Evolutionary conservation across 2,888 invertebrate species (phyloP).

Genomic region (Chrysotoxum bicinctum): DNA sequence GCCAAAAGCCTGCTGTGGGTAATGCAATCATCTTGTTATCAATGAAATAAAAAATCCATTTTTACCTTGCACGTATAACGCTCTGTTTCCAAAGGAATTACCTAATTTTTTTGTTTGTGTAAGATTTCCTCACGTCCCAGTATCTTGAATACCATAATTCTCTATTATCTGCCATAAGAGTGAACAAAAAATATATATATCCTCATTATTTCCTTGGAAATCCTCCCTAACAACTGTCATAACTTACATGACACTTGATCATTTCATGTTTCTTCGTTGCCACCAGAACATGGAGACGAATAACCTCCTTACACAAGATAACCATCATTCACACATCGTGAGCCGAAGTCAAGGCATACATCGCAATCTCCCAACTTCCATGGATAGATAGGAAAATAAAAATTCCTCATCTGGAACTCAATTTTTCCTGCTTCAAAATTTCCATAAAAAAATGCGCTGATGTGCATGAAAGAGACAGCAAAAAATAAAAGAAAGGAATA

Average conservation of each 20-base stretch:
- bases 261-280: constrained; percentile 34
- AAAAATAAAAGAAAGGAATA: background rate
- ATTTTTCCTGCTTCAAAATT: constrained; percentile 53
- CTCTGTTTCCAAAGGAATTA: too few relatives aligned
- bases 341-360: constrained; percentile 26
- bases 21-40: too few relatives aligned
- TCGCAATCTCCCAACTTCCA: background rate
- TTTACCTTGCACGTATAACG: too few relatives aligned
- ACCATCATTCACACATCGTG: constrained; percentile 67
- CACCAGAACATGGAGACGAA: constrained; percentile 2
- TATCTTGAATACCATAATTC: constrained; percentile 48
- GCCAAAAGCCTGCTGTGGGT: too few relatives aligned
- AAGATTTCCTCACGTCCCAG: constrained; percentile 39
- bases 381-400: background rate
- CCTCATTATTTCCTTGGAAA: constrained; percentile 55
- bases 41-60: too few relatives aligned
- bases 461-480: constrained; percentile 8
- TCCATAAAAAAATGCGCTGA: constrained; percentile 36
- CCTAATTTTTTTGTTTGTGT: too few relatives aligned
- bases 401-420: constrained; percentile 29
- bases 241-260: constrained; percentile 72
- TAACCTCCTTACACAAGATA: constrained; percentile 51
- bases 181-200: background rate
- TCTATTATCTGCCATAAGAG: constrained; percentile 32
- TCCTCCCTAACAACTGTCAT: constrained; percentile 69